phyloP scores from a whole-genome alignment of 2,888 invertebrate genomes.

The Andrena trimmerana region DNA sequence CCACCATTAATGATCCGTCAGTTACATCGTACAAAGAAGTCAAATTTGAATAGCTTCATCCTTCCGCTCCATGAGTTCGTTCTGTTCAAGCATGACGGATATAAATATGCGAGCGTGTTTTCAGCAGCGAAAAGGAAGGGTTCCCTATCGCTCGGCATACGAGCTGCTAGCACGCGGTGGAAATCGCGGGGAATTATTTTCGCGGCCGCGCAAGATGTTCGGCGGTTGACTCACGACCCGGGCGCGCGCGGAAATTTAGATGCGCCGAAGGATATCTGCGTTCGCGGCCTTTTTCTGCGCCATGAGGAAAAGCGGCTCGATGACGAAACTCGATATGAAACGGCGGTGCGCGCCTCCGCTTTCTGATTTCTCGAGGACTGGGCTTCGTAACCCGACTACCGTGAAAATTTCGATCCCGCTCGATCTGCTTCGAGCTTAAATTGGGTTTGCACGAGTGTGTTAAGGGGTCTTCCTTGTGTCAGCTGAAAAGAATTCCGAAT shows the following conservation, averaged over 20 bases:
- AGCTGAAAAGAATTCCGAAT: too few relatives aligned
- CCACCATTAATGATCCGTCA: too few relatives aligned
- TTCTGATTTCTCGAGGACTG: not conserved
- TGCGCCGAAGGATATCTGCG: slow-evolving; percentile 20
- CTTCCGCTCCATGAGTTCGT: too few relatives aligned
- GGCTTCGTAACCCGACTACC: not conserved
- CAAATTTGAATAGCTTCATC: too few relatives aligned
- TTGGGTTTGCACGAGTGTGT: too few relatives aligned
- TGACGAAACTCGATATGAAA: slow-evolving; percentile 25
- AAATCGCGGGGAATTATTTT: slow-evolving; percentile 49
- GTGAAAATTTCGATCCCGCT: not conserved
- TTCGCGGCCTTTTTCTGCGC: not conserved
- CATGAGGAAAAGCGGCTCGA: not conserved
- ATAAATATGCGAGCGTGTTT: not conserved
- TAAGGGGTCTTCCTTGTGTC: too few relatives aligned
- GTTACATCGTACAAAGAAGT: too few relatives aligned
- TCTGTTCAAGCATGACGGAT: too few relatives aligned
- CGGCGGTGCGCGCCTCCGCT: not conserved
- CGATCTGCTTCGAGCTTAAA: not conserved
- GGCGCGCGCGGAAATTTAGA: slow-evolving; percentile 32
- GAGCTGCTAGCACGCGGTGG: not conserved
- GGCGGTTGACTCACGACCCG: slow-evolving; percentile 32
- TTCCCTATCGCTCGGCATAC: slow-evolving; percentile 10
- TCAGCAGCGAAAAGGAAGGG: not conserved
- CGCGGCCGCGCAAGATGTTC: slow-evolving; percentile 14